Percentiles rank a stretch among this genome's conserved stretches.
These are phyloP conservation scores for Chondrosia reniformis DNA, from an alignment of 37 sponge, comb jelly and placozoan species.

Conservation along the genomic window DNA sequence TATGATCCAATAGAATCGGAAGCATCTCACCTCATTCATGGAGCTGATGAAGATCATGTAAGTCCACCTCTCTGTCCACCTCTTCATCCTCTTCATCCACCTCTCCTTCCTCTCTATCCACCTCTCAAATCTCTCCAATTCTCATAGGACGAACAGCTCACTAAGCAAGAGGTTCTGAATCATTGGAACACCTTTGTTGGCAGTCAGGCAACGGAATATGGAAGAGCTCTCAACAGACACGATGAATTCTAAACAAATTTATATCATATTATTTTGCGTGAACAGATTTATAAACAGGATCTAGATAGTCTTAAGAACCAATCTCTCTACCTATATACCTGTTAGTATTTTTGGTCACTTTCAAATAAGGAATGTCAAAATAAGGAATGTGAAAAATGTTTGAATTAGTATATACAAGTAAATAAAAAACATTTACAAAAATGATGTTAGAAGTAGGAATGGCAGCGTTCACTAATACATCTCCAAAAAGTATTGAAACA, in stretches of 20 bases:
- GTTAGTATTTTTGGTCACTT: too few relatives aligned
- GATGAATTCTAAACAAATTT: conserved; percentile 64
- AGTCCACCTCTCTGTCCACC: neutral
- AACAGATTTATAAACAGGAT: too few relatives aligned
- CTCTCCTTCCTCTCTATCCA: neutral
- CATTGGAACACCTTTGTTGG: conserved; percentile 90
- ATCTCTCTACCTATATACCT: too few relatives aligned
- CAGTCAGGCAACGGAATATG: conserved; percentile 92
- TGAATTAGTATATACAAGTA: too few relatives aligned
- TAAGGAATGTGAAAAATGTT: too few relatives aligned
- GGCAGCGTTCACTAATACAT: too few relatives aligned
- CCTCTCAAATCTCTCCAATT: neutral
- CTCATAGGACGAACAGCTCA: conserved; percentile 66
- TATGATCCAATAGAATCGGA: conserved; percentile 84
- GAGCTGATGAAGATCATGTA: conserved; percentile 77
- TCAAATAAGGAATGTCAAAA: too few relatives aligned
- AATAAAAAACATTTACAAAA: too few relatives aligned
- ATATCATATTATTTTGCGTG: too few relatives aligned
- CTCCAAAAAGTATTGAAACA: too few relatives aligned
- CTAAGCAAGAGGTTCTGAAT: conserved; percentile 76
- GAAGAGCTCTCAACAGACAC: conserved; percentile 70
- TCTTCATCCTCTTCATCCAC: neutral
- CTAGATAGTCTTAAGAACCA: too few relatives aligned
- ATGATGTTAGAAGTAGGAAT: too few relatives aligned
- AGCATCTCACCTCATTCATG: conserved; percentile 86